Base-by-base conservation (phyloP, 2,888 invertebrate genomes). In the Conus canariensis region DNA sequence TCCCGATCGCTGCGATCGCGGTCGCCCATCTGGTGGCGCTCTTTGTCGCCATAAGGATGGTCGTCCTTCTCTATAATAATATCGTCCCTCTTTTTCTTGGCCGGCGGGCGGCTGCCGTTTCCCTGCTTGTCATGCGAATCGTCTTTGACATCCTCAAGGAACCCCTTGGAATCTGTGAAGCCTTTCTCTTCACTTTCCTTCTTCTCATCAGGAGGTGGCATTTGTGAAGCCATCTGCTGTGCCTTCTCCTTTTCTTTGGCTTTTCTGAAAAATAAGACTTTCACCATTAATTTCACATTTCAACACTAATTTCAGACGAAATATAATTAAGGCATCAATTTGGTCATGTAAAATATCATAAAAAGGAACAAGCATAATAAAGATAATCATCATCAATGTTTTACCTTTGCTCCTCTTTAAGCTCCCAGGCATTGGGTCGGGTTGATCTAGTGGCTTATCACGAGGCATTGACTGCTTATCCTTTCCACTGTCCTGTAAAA, bases 11-110 rank as follows among this genome's bases (percentile, higher is more conserved):
- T 91, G 80, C 91, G 89, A 87, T 92, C 91, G 70, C 92, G 88
- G 88, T 93, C 91, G 80, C 92, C 85, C 70, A 87, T 88, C 19
- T 91, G 91, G 45, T 91, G 91, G 58, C 91, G 88, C 16, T 91
- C 92, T 70, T 25, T 88, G 77, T 89, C 89, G 83, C 67, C 89
- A 85, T 45, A 89, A 82, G 91, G 89, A 83, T 92, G 89, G 88
- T 91, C 91, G 19, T 90, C 91, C 90, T 91, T 90, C 22, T 92
- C 91, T 45, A 80, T 77, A 64, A 88, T 90, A 67, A 90, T 90
- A 89, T 95, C 95, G 89, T 95, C 95, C 70, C 94, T 92, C 92
- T 94, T 95, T 90, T 94, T 93, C 91, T 95, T 95, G 22, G 93
- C 92, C 58, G 95, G 95, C 30, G 95, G 95, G 70, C 94, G 92